A percentile compares a stretch with the other conserved stretches of the same genome.
These are phyloP conservation scores for Halocynthia roretzi DNA, from an alignment of 23 tunicate species.

Conservation along the genomic window DNA sequence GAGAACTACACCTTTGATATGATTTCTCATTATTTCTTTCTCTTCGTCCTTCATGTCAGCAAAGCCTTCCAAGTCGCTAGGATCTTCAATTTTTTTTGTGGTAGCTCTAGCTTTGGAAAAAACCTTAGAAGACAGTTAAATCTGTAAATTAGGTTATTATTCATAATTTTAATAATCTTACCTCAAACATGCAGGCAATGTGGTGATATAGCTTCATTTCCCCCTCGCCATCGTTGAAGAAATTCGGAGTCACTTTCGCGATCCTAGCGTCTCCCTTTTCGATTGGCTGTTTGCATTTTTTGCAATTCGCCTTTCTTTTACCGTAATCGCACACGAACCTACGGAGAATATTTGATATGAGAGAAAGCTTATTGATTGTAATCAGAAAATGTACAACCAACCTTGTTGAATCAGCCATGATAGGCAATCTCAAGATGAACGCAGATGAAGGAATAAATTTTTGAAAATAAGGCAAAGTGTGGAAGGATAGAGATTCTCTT, in stretches of 20 bases:
- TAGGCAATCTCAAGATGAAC: too few relatives aligned
- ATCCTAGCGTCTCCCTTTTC: slow-evolving; percentile 79
- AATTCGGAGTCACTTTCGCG: slow-evolving; percentile 85
- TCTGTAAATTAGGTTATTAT: neutral
- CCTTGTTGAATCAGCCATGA: too few relatives aligned
- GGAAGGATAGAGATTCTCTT: too few relatives aligned
- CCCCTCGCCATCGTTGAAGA: slow-evolving; percentile 79
- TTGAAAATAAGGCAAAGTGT: too few relatives aligned
- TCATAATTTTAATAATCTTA: neutral
- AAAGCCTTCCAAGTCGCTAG: slow-evolving; percentile 77
- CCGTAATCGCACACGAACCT: slow-evolving; percentile 76
- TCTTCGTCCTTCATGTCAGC: slow-evolving; percentile 86
- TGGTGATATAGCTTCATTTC: slow-evolving; percentile 91
- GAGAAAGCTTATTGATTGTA: too few relatives aligned
- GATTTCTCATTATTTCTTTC: slow-evolving; percentile 51
- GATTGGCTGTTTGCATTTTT: slow-evolving; percentile 89
- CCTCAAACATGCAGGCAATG: slow-evolving; percentile 72
- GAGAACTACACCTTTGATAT: slow-evolving; percentile 11
- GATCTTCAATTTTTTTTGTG: slow-evolving; percentile 82
- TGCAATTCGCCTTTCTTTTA: slow-evolving; percentile 85
- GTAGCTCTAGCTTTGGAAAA: slow-evolving; percentile 80
- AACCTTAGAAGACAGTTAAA: neutral
- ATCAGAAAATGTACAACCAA: too few relatives aligned
- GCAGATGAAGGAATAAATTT: too few relatives aligned
- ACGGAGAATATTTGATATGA: neutral